Conservation (phyloP, 2,888 invertebrate genomes). For the Zootermopsis nevadensis region DNA sequence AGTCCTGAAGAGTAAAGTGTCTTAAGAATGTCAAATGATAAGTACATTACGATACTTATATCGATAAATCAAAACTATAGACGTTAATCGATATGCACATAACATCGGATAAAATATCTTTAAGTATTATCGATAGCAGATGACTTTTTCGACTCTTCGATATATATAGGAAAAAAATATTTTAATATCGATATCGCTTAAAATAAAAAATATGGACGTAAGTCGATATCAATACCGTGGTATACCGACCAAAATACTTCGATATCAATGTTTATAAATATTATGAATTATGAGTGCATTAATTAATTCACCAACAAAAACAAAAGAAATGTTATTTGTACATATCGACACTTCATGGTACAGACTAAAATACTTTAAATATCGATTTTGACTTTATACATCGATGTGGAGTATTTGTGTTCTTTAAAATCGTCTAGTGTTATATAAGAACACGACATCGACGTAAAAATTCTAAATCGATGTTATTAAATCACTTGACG, state of each 20-base stretch:
- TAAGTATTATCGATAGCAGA: background rate
- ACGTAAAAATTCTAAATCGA: too few species aligned
- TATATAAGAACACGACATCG: too few species aligned
- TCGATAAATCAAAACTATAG: background rate
- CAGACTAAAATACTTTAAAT: background rate
- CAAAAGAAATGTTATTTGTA: too few species aligned
- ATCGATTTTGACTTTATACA: background rate
- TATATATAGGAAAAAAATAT: background rate
- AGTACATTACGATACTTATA: background rate
- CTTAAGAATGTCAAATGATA: background rate
- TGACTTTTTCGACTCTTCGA: background rate
- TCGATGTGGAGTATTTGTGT: background rate
- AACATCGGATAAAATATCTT: background rate
- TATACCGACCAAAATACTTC: background rate
- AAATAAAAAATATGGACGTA: background rate
- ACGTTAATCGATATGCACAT: background rate
- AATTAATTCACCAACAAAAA: too few species aligned
- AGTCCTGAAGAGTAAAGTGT: background rate
- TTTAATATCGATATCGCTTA: background rate
- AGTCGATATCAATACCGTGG: background rate
- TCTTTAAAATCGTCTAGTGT: background rate
- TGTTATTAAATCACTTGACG: background rate
- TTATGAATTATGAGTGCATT: background rate
- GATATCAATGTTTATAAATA: background rate
- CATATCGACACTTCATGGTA: background rate